Percentiles rank a stretch among this genome's conserved stretches.
These are phyloP conservation scores for Allobates femoralis DNA, from an alignment of 2,797 vertebrate genomes.

Conservation along the genomic window DNA sequence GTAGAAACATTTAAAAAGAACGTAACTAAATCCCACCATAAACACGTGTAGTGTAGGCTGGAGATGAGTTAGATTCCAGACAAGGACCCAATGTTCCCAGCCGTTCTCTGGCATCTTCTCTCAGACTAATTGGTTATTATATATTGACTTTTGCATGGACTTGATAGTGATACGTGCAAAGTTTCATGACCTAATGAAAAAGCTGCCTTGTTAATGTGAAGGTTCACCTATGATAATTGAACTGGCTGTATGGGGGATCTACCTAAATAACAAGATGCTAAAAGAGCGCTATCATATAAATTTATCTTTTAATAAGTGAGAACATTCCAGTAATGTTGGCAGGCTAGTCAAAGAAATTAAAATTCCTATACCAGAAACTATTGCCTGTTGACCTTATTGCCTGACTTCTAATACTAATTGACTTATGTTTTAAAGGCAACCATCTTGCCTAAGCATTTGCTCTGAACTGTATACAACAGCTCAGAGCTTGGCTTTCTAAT, in stretches of 20 bases:
- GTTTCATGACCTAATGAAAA: background rate
- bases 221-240: background rate
- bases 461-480: too few species aligned
- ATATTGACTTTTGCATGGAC: background rate
- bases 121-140: conserved; percentile 9
- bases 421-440: too few species aligned
- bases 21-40: conserved; percentile 6
- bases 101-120: background rate
- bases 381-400: background rate
- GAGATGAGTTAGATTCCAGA: background rate
- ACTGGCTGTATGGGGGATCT: background rate
- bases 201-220: background rate
- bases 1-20: background rate
- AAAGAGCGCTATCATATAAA: background rate
- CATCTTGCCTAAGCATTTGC: too few species aligned
- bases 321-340: background rate
- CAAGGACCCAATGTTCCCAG: conserved; percentile 10
- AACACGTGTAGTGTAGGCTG: background rate
- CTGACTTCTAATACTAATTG: too few species aligned
- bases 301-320: background rate
- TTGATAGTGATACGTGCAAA: background rate
- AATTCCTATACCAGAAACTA: background rate
- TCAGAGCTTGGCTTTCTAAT: too few species aligned
- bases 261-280: background rate
- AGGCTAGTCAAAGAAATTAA: background rate